Conservation (phyloP, 2,113 vertebrate genomes). For the Oreamnos americanus region DNA sequence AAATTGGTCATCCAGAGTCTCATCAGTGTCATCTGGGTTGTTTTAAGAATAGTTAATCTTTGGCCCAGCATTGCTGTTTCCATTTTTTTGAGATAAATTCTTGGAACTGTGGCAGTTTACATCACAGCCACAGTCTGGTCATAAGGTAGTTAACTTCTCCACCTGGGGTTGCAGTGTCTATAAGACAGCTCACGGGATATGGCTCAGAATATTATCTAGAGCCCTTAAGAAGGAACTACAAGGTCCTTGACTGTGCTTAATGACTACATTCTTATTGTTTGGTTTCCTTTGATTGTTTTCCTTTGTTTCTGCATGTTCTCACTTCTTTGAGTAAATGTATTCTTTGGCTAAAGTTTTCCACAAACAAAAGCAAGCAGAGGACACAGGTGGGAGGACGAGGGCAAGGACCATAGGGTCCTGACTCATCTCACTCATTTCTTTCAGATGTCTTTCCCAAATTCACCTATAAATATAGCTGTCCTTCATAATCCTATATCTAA, state of each 20-base stretch:
- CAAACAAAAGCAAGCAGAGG: neutral
- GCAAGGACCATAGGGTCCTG: neutral
- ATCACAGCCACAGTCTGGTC: neutral
- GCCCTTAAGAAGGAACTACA: neutral
- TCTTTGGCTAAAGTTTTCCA: neutral
- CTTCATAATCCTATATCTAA: neutral
- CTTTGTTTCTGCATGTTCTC: neutral
- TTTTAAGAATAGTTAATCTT: neutral
- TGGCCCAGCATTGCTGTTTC: neutral
- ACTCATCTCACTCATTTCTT: neutral
- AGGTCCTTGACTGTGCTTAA: neutral
- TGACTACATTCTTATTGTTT: neutral
- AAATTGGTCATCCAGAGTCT: neutral
- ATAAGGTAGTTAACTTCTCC: neutral
- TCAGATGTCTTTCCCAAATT: neutral
- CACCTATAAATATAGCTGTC: neutral
- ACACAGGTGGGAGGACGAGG: fast-evolving
- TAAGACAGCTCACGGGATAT: neutral
- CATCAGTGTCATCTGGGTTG: neutral
- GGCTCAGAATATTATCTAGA: neutral
- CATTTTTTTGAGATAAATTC: neutral
- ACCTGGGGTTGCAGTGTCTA: neutral
- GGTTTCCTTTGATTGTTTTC: neutral
- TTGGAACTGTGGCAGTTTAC: neutral
- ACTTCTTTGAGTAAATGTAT: neutral